These are phyloP conservation scores for Papilio protenor DNA, from an alignment of 2,888 invertebrate genomes.

Conservation along the genomic window DNA sequence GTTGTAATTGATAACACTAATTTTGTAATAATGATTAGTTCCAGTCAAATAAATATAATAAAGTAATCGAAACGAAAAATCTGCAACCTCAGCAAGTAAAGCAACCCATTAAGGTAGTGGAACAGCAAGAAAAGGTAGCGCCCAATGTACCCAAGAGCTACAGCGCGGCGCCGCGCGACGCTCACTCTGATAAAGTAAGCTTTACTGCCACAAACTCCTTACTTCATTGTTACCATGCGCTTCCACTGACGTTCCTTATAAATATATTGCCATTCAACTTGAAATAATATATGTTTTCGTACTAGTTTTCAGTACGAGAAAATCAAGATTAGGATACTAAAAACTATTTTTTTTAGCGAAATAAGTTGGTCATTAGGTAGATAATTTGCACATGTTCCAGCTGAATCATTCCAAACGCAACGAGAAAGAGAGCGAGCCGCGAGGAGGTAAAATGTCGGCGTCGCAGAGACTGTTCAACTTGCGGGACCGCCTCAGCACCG, in stretches of 20 bases:
- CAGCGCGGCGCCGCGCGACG: slow-evolving; percentile 55
- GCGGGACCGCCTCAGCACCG: slow-evolving; percentile 73
- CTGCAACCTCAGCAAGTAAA: slow-evolving; percentile 53
- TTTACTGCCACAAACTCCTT: not conserved
- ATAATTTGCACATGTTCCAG: slow-evolving; percentile 51
- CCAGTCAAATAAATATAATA: slow-evolving; percentile 56
- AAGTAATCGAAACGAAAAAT: slow-evolving; percentile 63
- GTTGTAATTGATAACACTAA: not conserved
- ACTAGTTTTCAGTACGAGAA: no score
- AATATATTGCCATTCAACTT: not conserved
- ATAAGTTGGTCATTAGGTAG: not conserved
- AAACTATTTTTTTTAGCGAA: not conserved
- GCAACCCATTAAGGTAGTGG: slow-evolving; percentile 55
- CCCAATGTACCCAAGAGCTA: slow-evolving; percentile 52
- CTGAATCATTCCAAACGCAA: slow-evolving; percentile 63
- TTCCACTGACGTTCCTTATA: not conserved
- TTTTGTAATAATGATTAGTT: not conserved
- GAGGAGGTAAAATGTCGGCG: slow-evolving; percentile 72
- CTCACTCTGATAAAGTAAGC: slow-evolving; percentile 59
- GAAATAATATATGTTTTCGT: not conserved
- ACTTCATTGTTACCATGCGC: not conserved
- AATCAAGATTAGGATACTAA: not conserved
- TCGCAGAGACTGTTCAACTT: slow-evolving; percentile 76
- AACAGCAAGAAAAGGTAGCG: slow-evolving; percentile 57
- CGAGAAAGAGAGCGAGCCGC: slow-evolving; percentile 64